These are phyloP conservation scores for Fragariocoptes setiger DNA, from an alignment of 1,140 invertebrate genomes.

Conservation along the genomic window DNA sequence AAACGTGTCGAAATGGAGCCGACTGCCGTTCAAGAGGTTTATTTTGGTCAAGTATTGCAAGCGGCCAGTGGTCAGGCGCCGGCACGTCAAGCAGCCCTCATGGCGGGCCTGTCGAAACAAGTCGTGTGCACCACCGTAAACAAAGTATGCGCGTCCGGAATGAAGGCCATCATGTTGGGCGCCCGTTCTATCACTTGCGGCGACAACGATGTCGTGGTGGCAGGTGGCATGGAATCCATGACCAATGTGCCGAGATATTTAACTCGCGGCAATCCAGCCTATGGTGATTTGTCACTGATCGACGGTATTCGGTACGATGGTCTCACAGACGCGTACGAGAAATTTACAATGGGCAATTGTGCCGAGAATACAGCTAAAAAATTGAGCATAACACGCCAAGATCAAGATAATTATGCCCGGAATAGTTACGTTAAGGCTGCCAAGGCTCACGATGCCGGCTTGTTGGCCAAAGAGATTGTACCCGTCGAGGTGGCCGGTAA, in stretches of 20 bases:
- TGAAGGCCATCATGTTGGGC: conserved; percentile 26
- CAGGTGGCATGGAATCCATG: conserved; percentile 15
- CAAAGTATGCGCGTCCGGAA: conserved; percentile 28
- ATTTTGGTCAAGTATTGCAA: conserved; percentile 24
- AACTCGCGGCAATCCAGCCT: conserved; percentile 48
- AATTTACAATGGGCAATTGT: conserved; percentile 94
- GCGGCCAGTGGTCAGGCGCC: conserved; percentile 21
- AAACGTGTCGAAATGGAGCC: conserved; percentile 20
- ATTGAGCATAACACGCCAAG: conserved; percentile 38
- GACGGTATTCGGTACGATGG: conserved; percentile 90
- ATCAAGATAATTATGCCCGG: conserved; percentile 84
- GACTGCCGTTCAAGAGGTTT: conserved; percentile 20
- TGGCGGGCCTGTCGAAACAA: conserved; percentile 20
- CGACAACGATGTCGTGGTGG: conserved; percentile 14
- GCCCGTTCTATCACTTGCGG: conserved; percentile 23
- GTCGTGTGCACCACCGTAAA: conserved; percentile 23
- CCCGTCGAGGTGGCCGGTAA: conserved; percentile 49
- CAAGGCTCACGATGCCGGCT: conserved; percentile 35
- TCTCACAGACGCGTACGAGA: conserved; percentile 85
- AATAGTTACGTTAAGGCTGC: conserved; percentile 62
- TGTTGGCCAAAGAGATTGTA: conserved; percentile 53
- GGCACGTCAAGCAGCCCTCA: conserved; percentile 22
- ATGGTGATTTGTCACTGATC: conserved; percentile 60
- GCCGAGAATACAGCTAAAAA: conserved; percentile 90
- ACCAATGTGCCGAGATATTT: conserved; percentile 34